Evolutionary conservation across 2,113 vertebrate species (phyloP).

Genomic region (Anas platyrhynchos): DNA sequence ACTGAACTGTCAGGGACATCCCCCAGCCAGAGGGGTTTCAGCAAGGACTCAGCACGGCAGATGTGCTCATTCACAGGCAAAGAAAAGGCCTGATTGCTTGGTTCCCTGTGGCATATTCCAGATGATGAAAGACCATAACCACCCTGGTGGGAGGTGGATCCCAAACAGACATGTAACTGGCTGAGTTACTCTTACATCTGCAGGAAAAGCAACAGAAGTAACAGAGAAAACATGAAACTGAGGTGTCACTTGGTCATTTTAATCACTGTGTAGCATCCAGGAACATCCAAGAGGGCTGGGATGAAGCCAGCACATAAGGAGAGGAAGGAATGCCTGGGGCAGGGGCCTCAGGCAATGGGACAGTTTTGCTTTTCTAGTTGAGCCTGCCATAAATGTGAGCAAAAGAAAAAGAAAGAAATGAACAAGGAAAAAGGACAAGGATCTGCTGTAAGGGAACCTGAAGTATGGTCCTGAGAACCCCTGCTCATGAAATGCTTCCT

Average conservation of each 20-base stretch:
- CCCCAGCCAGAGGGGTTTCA: neutral
- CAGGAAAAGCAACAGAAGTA: neutral
- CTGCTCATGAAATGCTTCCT: neutral
- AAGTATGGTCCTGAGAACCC: neutral
- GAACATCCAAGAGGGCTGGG: neutral
- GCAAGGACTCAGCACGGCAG: neutral
- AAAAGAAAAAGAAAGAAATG: neutral
- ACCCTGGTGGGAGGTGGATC: neutral
- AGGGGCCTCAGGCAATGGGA: neutral
- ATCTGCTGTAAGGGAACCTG: neutral
- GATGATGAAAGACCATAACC: neutral
- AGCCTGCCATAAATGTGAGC: neutral
- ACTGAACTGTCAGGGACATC: neutral
- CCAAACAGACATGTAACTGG: neutral
- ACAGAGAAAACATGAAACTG: neutral
- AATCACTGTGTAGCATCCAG: neutral
- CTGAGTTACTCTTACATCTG: neutral
- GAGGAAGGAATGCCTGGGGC: neutral
- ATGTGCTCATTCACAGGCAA: neutral
- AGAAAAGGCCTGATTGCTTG: neutral
- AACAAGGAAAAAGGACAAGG: neutral
- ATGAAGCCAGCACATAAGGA: neutral
- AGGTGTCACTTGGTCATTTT: neutral
- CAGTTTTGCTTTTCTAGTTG: neutral
- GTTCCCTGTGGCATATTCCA: neutral